phyloP scores from a whole-genome alignment of 1,140 invertebrate genomes.

The Megalonaias nervosa region DNA sequence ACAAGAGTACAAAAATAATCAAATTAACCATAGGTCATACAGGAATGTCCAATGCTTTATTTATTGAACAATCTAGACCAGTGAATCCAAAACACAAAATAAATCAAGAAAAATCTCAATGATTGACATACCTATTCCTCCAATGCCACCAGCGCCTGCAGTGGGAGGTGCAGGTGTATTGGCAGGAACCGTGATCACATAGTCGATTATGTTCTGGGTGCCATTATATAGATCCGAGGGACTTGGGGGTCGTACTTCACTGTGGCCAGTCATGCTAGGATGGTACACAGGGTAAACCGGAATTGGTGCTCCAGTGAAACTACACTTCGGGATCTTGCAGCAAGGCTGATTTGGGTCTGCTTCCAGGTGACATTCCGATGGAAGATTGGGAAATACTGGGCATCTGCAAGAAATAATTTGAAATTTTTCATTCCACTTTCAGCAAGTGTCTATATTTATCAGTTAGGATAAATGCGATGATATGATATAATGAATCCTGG shows the following conservation, averaged over 20 bases:
- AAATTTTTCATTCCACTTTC: too few species aligned
- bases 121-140: conserved; percentile 37
- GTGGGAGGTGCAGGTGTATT: conserved; percentile 33
- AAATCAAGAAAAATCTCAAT: too few species aligned
- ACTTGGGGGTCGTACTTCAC: conserved; percentile 39
- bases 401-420: conserved; percentile 28
- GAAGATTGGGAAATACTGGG: conserved; percentile 40
- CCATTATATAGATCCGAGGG: conserved; percentile 26
- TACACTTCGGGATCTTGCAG: conserved; percentile 48
- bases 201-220: conserved; percentile 14
- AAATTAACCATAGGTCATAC: too few species aligned
- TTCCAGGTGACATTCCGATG: conserved; percentile 40
- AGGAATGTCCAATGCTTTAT: too few species aligned
- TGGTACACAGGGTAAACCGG: conserved; percentile 40
- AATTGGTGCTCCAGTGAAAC: conserved; percentile 32
- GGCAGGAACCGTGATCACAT: conserved; percentile 10
- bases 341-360: conserved; percentile 48
- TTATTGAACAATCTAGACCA: too few species aligned
- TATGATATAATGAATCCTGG: too few species aligned
- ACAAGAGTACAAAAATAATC: too few species aligned
- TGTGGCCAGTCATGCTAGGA: conserved; percentile 23
- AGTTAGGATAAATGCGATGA: too few species aligned
- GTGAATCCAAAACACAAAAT: too few species aligned
- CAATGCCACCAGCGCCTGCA: conserved; percentile 12
- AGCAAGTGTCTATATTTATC: too few species aligned